Conservation (phyloP, 2,113 vertebrate genomes). For the Furnarius figulus region DNA sequence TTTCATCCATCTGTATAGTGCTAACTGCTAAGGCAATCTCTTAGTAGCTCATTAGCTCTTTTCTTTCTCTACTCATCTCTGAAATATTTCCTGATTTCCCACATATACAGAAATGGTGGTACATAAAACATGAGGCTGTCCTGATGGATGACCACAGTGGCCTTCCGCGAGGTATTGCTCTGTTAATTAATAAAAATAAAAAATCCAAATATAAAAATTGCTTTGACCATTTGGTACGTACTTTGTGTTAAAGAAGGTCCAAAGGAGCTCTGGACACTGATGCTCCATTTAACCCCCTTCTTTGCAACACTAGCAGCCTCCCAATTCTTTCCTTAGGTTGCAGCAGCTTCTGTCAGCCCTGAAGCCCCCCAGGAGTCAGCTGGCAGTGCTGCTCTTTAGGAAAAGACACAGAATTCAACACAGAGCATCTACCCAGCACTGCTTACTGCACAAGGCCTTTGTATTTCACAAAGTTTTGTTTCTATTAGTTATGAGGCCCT, state of each 20-base stretch:
- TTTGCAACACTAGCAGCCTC: neutral
- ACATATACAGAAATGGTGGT: neutral
- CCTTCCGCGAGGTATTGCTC: neutral
- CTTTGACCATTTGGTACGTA: neutral
- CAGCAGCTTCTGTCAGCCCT: neutral
- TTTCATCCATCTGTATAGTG: neutral
- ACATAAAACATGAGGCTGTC: neutral
- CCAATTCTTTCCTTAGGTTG: neutral
- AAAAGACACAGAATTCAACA: neutral
- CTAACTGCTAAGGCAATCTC: neutral
- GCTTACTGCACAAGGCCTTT: neutral
- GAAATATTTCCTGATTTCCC: neutral
- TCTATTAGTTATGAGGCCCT: neutral
- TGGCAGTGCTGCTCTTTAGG: neutral
- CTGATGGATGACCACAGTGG: accelerated
- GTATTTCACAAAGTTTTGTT: neutral
- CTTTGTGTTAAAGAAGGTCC: neutral
- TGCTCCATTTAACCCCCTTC: neutral
- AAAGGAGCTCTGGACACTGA: neutral
- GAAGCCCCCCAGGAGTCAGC: neutral
- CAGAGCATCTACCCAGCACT: neutral
- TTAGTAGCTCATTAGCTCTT: neutral
- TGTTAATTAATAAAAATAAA: neutral
- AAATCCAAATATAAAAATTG: neutral
- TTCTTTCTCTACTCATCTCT: neutral